Conservation (phyloP, 2,797 vertebrate genomes). For the Sarcophilus harrisii region DNA sequence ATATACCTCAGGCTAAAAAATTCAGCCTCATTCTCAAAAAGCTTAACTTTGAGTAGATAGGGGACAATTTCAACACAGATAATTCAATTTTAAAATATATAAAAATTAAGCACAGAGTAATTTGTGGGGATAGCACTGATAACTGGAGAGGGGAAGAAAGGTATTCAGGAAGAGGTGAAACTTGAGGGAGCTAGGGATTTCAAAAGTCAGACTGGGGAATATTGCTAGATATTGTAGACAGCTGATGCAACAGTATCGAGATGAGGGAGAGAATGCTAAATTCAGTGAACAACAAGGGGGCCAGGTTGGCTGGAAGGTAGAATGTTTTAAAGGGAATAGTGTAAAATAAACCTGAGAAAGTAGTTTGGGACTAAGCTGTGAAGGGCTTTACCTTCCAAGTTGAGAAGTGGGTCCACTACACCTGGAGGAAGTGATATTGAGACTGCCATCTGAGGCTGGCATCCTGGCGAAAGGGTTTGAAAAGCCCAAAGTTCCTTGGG, state of each 20-base stretch:
- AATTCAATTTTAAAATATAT: background rate
- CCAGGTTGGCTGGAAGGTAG: background rate
- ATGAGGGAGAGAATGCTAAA: background rate
- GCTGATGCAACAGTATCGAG: background rate
- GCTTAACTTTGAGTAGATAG: background rate
- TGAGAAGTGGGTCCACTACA: background rate
- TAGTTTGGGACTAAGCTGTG: background rate
- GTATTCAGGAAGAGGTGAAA: background rate
- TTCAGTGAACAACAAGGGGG: background rate
- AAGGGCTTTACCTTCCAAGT: background rate
- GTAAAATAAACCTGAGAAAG: background rate
- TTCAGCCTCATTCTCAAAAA: background rate
- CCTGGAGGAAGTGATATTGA: background rate
- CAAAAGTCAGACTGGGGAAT: background rate
- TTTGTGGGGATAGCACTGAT: background rate
- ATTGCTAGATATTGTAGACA: background rate
- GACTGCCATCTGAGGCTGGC: background rate
- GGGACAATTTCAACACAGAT: background rate
- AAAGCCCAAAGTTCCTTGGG: background rate
- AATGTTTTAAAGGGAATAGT: background rate
- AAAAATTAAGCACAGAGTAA: background rate
- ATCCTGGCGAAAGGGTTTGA: background rate
- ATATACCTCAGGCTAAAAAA: background rate
- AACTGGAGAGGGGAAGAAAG: background rate
- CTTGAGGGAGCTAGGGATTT: background rate